phyloP scores from a whole-genome alignment of 2,113 vertebrate genomes.

The Dicaeum eximium region DNA sequence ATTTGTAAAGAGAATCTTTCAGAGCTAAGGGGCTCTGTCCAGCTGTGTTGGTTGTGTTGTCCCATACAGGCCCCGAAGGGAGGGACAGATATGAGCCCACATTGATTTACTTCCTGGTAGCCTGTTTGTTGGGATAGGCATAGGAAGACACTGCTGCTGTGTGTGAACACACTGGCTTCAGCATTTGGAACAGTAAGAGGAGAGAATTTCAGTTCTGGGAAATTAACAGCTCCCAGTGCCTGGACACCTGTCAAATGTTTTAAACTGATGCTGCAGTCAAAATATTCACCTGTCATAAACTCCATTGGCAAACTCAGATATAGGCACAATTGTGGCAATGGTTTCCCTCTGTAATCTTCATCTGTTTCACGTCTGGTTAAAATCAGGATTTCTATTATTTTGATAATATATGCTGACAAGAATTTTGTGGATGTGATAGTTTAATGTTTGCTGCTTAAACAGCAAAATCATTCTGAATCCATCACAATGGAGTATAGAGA shows the following conservation, averaged over 20 bases:
- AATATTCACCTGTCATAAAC: neutral
- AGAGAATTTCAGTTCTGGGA: neutral
- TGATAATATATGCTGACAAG: neutral
- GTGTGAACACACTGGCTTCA: neutral
- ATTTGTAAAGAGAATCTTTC: neutral
- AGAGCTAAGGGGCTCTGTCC: neutral
- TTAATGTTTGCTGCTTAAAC: neutral
- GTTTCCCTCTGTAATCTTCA: neutral
- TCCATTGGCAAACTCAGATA: neutral
- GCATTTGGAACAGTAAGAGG: neutral
- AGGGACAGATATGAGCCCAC: neutral
- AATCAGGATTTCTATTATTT: neutral
- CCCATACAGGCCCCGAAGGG: accelerated
- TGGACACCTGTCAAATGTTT: neutral
- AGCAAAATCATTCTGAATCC: neutral
- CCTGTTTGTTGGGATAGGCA: neutral
- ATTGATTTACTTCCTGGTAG: neutral
- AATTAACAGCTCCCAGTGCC: neutral
- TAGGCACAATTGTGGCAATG: neutral
- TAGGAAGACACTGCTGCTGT: neutral
- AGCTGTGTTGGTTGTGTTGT: neutral
- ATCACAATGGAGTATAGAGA: neutral
- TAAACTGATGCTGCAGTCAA: neutral
- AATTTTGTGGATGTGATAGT: neutral
- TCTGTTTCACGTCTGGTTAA: neutral